Conservation (phyloP, 2,888 invertebrate species). For the Glyphotaelius pellucidus region DNA sequence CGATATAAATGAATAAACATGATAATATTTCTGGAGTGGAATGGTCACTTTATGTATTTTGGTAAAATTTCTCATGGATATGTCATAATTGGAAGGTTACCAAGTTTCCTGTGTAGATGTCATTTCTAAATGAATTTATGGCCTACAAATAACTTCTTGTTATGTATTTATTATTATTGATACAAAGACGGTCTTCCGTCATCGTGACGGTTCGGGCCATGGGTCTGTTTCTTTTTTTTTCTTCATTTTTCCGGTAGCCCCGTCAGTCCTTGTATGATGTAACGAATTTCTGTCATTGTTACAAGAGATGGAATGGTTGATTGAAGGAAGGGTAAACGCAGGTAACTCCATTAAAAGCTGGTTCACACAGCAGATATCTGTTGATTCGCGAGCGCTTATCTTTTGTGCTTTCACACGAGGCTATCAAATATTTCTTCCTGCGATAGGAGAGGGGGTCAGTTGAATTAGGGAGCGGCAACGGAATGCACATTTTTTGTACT, state of each 20-base stretch:
- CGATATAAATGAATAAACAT: neutral
- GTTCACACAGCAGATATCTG: no score
- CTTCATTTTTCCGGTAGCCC: neutral
- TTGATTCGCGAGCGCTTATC: no score
- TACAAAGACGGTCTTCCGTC: neutral
- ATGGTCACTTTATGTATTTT: slow-evolving; percentile 45
- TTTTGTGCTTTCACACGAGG: no score
- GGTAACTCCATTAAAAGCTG: no score
- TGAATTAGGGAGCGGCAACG: no score
- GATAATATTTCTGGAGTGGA: slow-evolving; percentile 13
- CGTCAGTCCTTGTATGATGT: no score
- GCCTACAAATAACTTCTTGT: neutral
- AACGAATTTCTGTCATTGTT: no score
- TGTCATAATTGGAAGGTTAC: slow-evolving; percentile 42
- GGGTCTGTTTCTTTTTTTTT: neutral
- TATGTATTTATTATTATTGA: neutral
- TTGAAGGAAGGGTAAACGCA: no score
- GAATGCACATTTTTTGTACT: no score
- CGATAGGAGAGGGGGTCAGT: no score
- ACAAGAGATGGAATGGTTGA: no score
- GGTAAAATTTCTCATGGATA: slow-evolving; percentile 37
- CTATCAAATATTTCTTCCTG: no score
- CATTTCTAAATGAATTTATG: slow-evolving; percentile 37
- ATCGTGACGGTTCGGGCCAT: neutral
- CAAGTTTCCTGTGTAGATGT: slow-evolving; percentile 24